Evolutionary conservation across 2,797 vertebrate species (phyloP), one percentile per base, ranked within the genome.

Genomic region (Cuniculus paca): DNA sequence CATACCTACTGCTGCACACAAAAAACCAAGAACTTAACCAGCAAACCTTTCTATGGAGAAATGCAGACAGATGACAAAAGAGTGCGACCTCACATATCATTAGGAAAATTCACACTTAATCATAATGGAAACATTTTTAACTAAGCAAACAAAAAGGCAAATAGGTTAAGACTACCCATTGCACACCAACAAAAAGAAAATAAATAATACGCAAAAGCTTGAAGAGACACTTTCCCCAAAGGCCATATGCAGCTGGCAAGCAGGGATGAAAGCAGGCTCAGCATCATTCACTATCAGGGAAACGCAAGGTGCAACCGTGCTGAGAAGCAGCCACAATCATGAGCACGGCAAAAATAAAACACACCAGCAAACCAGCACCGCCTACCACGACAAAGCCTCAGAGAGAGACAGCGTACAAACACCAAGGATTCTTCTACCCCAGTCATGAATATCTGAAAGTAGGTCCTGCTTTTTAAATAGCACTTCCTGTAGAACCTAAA

Each of bases 1-100:
- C 8, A 12, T 24, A 11, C 45, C 31, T 31, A 26, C 13, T 17
- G 8, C 54, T 26, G 2, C 1, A 26, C 2, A 0, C 42, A 13
- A 13, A 20, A 5, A 17, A 22, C 17, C 31, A n/a, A 36, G 24
- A 42, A 48, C 34, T 7, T 5, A 26, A 10, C 6, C 5, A 7
- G 9, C 26, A 36, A 52, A 20, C 5, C 10, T 24, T 42, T 42
- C 54, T 16, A 8, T 11, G 2, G 45, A 26, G 8, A 26, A 11
- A 42, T 7, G 3, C n/a, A 79, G 13, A 63, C 58, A 48, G 11
- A 20, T 26, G 58, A 42, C 17, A 34, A 48, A 11, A 34, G 26
- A 70, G 4, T 36, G 31, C 24, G 14, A 48, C 14, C 28, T 82
- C 42, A 20, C 3, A 22, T 9, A 28, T 28, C 22, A 11, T 13